A percentile compares a stretch with the other conserved stretches of the same genome.
These are phyloP conservation scores for Chymomyza procnemis DNA, from an alignment of 2,888 invertebrate genomes.

Conservation along the genomic window DNA sequence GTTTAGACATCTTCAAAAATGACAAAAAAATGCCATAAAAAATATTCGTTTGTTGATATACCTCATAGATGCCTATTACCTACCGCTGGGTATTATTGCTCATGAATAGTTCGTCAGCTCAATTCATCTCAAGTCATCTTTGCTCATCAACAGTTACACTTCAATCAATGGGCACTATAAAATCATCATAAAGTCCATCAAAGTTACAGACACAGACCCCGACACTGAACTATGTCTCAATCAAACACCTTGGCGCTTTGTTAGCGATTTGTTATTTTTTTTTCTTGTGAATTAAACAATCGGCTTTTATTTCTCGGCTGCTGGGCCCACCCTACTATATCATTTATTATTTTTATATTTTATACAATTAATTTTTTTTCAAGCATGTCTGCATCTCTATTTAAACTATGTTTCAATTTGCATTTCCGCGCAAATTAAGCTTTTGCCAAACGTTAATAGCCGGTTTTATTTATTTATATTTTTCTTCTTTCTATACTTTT, in stretches of 20 bases:
- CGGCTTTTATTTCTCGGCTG: background rate
- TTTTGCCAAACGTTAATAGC: constrained; percentile 3
- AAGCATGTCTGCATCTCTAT: constrained; percentile 27
- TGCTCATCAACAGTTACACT: background rate
- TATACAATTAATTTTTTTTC: constrained; percentile 5
- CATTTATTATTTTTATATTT: background rate
- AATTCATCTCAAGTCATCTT: background rate
- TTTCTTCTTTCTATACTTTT: constrained; percentile 16
- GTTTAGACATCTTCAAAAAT: background rate
- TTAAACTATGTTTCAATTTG: constrained; percentile 46
- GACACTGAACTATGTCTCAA: constrained; percentile 14
- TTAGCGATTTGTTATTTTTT: constrained; percentile 22
- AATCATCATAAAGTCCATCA: background rate
- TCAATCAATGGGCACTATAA: background rate
- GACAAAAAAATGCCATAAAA: background rate
- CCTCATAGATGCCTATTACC: background rate
- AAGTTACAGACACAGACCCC: background rate
- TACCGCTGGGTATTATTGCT: background rate
- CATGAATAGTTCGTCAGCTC: background rate
- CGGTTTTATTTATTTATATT: constrained; percentile 25
- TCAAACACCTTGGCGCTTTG: constrained; percentile 52
- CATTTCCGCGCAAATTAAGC: constrained; percentile 40
- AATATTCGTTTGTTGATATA: background rate
- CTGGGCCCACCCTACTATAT: background rate
- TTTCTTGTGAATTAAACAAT: background rate